Conservation (phyloP, 2,888 invertebrate genomes). For the Patella caerulea region DNA sequence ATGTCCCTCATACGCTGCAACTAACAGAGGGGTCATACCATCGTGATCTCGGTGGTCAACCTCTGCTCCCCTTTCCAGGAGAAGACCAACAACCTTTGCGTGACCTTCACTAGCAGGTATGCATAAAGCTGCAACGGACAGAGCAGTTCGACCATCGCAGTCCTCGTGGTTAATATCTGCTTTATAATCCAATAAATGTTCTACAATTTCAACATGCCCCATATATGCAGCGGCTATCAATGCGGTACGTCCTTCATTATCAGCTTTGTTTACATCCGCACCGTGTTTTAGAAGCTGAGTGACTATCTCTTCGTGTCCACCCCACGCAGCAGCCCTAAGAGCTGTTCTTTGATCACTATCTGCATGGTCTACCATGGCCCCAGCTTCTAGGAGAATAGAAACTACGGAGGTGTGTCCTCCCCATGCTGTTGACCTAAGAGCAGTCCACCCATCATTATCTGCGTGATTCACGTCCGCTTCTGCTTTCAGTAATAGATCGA, state of each 20-base stretch:
- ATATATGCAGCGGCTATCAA: conserved; percentile 83
- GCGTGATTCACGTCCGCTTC: conserved; percentile 71
- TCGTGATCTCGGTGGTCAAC: conserved; percentile 70
- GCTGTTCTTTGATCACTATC: conserved; percentile 82
- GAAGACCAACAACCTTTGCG: conserved; percentile 67
- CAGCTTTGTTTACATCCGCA: conserved; percentile 72
- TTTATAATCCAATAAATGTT: conserved; percentile 74
- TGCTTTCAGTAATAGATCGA: conserved; percentile 65
- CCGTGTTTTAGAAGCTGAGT: conserved; percentile 77
- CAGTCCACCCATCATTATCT: conserved; percentile 73
- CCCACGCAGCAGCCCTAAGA: conserved; percentile 85
- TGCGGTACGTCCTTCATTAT: conserved; percentile 73
- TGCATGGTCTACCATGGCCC: conserved; percentile 72
- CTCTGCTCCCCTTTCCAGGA: conserved; percentile 67
- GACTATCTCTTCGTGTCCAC: conserved; percentile 74
- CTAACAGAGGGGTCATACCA: conserved; percentile 70
- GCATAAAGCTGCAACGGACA: conserved; percentile 77
- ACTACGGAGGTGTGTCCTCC: conserved; percentile 83
- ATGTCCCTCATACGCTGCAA: conserved; percentile 75
- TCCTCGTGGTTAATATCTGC: conserved; percentile 78
- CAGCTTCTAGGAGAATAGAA: conserved; percentile 78
- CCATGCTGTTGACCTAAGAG: conserved; percentile 89
- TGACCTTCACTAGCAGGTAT: conserved; percentile 73
- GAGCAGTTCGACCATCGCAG: conserved; percentile 90
- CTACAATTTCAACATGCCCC: conserved; percentile 73